Evolutionary conservation across 1,140 invertebrate genomes (phyloP).

Genomic region (Macrotrachela quadricornifera): DNA sequence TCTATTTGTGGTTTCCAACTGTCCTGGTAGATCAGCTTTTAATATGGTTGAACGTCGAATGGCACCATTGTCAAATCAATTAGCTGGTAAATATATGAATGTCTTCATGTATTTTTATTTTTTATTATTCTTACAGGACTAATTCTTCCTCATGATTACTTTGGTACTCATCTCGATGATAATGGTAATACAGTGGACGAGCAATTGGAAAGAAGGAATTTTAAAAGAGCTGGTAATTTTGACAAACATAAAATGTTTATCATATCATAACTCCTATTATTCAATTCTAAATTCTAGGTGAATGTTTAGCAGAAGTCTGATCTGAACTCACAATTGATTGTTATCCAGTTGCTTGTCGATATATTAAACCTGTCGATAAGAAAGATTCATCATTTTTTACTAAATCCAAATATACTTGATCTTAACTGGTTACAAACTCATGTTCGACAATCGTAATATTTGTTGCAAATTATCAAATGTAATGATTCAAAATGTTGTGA

Average conservation of each 20-base stretch:
- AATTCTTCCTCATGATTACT: constrained; percentile 23
- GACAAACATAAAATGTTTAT: too few relatives aligned
- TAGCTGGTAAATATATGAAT: constrained; percentile 11
- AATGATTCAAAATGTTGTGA: constrained; percentile 7
- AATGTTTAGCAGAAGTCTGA: constrained; percentile 16
- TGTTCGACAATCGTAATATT: constrained; percentile 12
- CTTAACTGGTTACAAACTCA: constrained; percentile 10
- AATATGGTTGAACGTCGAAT: constrained; percentile 21
- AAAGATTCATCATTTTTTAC: too few relatives aligned
- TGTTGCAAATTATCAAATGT: constrained; percentile 11
- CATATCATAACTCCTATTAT: too few relatives aligned
- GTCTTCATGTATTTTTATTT: too few relatives aligned
- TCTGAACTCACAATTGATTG: constrained; percentile 15
- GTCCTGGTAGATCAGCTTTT: constrained; percentile 24
- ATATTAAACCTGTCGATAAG: constrained; percentile 8
- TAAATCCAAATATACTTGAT: too few relatives aligned
- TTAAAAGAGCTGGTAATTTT: constrained; percentile 13
- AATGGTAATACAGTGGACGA: constrained; percentile 18
- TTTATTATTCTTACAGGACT: constrained; percentile 13
- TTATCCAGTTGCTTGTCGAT: constrained; percentile 18
- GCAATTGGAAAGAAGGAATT: constrained; percentile 22
- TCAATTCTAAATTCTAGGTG: constrained; percentile 1
- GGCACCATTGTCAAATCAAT: constrained; percentile 25
- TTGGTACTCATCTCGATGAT: constrained; percentile 24
- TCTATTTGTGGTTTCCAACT: constrained; percentile 27